Evolutionary conservation across 2,797 vertebrate species (phyloP), one percentile per base, ranked within the genome.

Genomic region (Epinephelus coioides): DNA sequence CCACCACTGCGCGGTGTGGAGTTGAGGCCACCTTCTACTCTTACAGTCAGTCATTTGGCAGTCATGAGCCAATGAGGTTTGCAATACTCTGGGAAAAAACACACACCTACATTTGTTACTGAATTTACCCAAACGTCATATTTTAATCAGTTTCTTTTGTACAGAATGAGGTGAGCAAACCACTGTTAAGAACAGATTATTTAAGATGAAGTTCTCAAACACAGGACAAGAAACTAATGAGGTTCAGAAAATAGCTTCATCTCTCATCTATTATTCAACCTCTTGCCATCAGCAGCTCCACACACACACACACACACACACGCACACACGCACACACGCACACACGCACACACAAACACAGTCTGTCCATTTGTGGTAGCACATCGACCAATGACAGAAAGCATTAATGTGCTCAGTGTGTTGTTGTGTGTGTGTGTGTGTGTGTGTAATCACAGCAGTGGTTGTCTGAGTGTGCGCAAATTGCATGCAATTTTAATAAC

Each of bases 241-340:
- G 27, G 15, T 56, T 71, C 40, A 78, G 27, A 67, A 72, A 80
- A 70, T 30, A 55, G 51, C n/a, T 72, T 79, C 15, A 21, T 47
- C 55, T 47, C 64, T 71, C 46, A 76, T 80, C 34, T 77, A 81
- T 79, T 77, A 83, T 87, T 82, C 53, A 87, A 56, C 56, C n/a
- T 78, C 51, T 49, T 62, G 43, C 47, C 69, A 73, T 76, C 57
- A 80, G 49, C 59, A 63, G 69, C 79, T 64, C 30, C 5, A 68
- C 70, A 62, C 40, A 62, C 59, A 61, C 21, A 50, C 56, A 23
- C 5, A 49, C 47, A 30, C 30, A 6, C 30, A 30, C 5, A 67
- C 5, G 64, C 70, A 62, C 40, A 66, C 59, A 61, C 21, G 43
- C 56, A 23, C 5, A 49, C 47, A 34, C 30, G 1, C 30, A 34